phyloP scores from a whole-genome alignment of 2,888 invertebrate species.

The Phengaris arion region DNA sequence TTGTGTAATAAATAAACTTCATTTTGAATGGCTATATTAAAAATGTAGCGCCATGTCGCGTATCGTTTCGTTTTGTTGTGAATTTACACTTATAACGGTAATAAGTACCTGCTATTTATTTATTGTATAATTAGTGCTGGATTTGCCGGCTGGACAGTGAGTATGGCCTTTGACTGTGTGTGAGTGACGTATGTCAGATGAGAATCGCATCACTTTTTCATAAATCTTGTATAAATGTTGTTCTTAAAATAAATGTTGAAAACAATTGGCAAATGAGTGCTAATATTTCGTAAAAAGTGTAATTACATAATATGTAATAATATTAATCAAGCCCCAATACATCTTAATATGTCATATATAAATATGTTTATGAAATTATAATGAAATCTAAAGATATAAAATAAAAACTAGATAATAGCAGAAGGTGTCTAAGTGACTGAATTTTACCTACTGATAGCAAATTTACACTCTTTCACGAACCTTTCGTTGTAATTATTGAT shows the following conservation, averaged over 20 bases:
- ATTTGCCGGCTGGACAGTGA: too few relatives aligned
- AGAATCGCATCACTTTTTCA: background rate
- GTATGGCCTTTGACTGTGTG: too few relatives aligned
- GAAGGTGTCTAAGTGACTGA: slow-evolving; percentile 10
- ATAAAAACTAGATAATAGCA: background rate
- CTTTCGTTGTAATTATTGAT: background rate
- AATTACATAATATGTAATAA: background rate
- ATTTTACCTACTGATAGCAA: slow-evolving; percentile 10
- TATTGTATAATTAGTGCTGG: too few relatives aligned
- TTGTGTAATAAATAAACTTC: too few relatives aligned
- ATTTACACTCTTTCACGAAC: background rate
- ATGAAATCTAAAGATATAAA: slow-evolving; percentile 7
- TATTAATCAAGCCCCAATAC: slow-evolving; percentile 1
- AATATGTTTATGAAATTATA: background rate
- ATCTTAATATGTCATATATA: background rate
- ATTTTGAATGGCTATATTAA: too few relatives aligned
- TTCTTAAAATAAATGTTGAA: background rate
- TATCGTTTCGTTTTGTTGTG: too few relatives aligned
- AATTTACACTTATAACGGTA: too few relatives aligned
- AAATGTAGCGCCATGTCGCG: too few relatives aligned
- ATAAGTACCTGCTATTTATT: too few relatives aligned
- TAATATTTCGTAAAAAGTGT: background rate
- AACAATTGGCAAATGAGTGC: background rate
- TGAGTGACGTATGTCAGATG: too few relatives aligned
- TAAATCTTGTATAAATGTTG: background rate